Conservation (phyloP, 2,888 invertebrate genomes). For the Notocelia uddmanniana region DNA sequence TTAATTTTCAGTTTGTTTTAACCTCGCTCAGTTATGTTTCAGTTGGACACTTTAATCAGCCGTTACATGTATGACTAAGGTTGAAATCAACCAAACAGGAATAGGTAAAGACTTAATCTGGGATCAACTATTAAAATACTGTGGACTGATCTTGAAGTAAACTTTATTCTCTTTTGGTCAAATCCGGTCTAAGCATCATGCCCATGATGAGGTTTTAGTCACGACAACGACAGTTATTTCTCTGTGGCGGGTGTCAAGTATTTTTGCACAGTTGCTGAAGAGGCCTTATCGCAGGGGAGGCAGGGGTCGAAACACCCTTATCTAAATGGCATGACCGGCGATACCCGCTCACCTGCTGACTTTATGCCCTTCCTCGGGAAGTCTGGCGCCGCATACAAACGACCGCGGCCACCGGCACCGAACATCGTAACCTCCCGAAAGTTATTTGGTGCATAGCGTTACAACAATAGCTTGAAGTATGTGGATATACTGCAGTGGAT, state of each 20-base stretch:
- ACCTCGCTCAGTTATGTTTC: not conserved
- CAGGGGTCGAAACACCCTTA: conserved; percentile 77
- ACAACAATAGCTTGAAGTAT: conserved; percentile 48
- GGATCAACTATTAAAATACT: no score
- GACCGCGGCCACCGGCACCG: conserved; percentile 68
- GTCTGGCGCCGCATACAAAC: conserved; percentile 76
- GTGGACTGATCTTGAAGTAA: no score
- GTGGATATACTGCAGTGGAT: conserved; percentile 56
- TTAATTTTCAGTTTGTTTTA: no score
- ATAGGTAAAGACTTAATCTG: no score
- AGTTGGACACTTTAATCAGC: not conserved
- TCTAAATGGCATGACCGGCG: conserved; percentile 83
- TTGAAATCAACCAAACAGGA: no score
- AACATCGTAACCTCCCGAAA: conserved; percentile 66
- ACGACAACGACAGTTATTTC: not conserved
- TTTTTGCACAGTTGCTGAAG: conserved; percentile 39
- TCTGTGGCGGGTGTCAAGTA: conserved; percentile 24
- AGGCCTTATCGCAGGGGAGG: conserved; percentile 64
- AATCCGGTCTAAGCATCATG: not conserved
- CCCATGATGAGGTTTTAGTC: not conserved
- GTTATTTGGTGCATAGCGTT: conserved; percentile 27
- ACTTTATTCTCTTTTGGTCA: no score
- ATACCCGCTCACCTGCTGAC: conserved; percentile 78
- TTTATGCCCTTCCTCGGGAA: conserved; percentile 80
- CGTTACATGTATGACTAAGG: not conserved